A percentile compares a stretch with the other conserved stretches of the same genome.
These are phyloP conservation scores for Polyodon spathula DNA, from an alignment of 2,113 vertebrate genomes.

Conservation along the genomic window DNA sequence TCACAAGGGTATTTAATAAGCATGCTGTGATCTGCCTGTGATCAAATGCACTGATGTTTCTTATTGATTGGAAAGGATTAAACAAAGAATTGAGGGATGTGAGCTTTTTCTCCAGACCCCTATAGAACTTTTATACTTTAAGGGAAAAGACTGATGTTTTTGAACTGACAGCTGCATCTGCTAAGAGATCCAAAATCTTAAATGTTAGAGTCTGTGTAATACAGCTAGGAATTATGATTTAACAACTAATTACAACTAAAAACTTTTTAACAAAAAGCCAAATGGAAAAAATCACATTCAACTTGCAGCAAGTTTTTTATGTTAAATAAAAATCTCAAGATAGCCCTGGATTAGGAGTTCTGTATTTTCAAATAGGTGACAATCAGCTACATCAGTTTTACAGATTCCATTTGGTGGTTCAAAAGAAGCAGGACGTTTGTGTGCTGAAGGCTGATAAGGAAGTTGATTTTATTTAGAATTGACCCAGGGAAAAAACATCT, in stretches of 20 bases:
- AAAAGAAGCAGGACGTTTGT: background rate
- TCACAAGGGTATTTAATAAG: background rate
- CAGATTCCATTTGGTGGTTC: background rate
- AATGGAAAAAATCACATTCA: background rate
- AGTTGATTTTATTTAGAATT: conserved; percentile 1
- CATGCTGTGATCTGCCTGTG: background rate
- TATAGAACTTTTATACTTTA: background rate
- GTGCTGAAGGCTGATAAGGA: background rate
- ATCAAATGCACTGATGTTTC: background rate
- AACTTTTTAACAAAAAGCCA: background rate
- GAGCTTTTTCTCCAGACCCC: background rate
- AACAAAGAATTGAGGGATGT: conserved; percentile 3
- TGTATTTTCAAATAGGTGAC: background rate
- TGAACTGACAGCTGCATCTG: no score
- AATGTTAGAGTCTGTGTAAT: background rate
- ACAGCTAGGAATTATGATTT: background rate
- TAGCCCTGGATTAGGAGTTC: background rate
- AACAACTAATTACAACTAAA: background rate
- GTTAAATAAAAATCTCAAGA: background rate
- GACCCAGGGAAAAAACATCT: background rate
- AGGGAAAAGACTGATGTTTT: background rate
- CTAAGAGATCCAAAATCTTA: no score
- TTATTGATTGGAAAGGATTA: background rate
- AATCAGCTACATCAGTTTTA: background rate
- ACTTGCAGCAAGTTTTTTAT: background rate